Percentiles rank a stretch among this genome's conserved stretches.
These are phyloP conservation scores for Alexandromys fortis DNA, from an alignment of 2,113 vertebrate genomes.

Conservation along the genomic window DNA sequence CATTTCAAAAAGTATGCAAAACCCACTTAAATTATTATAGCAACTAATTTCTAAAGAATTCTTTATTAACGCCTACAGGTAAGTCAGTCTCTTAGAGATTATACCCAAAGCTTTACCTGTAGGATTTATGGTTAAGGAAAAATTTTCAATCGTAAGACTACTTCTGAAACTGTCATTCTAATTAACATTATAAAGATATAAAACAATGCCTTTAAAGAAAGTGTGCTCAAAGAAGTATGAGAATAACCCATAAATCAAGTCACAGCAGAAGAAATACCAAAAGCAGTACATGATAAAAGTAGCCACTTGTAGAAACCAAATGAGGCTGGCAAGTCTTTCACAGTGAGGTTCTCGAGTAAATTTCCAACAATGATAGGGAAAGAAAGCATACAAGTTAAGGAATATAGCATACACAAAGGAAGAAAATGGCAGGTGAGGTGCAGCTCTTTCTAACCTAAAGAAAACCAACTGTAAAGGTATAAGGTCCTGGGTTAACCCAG, in stretches of 20 bases:
- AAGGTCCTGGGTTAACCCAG: neutral
- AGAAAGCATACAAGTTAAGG: neutral
- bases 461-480: neutral
- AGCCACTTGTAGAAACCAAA: neutral
- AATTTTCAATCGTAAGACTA: constrained; percentile 8
- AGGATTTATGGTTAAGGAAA: neutral
- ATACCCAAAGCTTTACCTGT: constrained; percentile 9
- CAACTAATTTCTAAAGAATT: constrained; percentile 27
- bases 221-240: neutral
- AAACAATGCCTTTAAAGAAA: constrained; percentile 23
- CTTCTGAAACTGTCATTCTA: constrained; percentile 49
- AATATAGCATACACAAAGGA: neutral
- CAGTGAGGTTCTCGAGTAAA: neutral
- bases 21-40: constrained; percentile 43
- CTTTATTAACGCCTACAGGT: neutral
- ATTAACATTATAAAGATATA: neutral
- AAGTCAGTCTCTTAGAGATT: neutral
- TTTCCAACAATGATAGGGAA: neutral
- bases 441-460: neutral
- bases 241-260: constrained; percentile 20
- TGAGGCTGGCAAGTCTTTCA: neutral
- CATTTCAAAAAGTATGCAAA: constrained; percentile 77
- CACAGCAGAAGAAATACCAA: neutral
- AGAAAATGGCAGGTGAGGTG: neutral
- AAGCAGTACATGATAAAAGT: neutral